Evolutionary conservation across 2,888 invertebrate species (phyloP), one percentile per base, ranked within the genome.

Genomic region (Heliconius erato): DNA sequence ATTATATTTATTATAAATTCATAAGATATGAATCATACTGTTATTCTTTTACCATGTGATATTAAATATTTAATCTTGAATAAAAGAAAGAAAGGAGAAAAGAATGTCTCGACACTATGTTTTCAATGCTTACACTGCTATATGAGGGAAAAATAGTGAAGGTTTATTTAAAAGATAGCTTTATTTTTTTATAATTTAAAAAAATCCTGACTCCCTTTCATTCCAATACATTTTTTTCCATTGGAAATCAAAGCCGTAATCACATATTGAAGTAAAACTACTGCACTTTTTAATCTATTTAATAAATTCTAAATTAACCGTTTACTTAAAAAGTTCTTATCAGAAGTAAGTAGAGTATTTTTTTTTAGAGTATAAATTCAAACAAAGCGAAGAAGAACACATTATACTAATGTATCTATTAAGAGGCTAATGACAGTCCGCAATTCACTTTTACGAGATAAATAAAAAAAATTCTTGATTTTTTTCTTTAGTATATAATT

Each of bases 371-470:
- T 26, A 44, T 76, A 16, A 67, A 35, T 67, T 67, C 19, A 32
- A 71, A 19, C 81, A 63, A 63, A 76, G 63, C 16, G 40, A 76
- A 76, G 28, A 59, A 32, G 59, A 59, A 63, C n/a, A 63, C 74
- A 80, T 80, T 78, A 69, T 16, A 71, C 81, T 65, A 81, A 81
- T 74, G 35, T 54, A 67, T 28, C 67, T 44, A 35, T 82, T 72
- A 65, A 72, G 12, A 40, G 35, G 23, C 23, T 71, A 79, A 79
- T 59, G 72, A 28, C 79, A 67, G 40, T 67, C 32, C 35, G n/a
- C 16, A 79, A 68, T 82, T 74, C 79, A 82, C 74, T 79, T 82
- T 82, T 79, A 82, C 79, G 79, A 59, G 72, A 78, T 77, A 32
- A 69, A 63, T 44, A 72, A 26, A 26, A n/a, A 74, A 74, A 76